Conservation (phyloP, 2,113 vertebrate genomes). For the Dasypus novemcinctus region DNA sequence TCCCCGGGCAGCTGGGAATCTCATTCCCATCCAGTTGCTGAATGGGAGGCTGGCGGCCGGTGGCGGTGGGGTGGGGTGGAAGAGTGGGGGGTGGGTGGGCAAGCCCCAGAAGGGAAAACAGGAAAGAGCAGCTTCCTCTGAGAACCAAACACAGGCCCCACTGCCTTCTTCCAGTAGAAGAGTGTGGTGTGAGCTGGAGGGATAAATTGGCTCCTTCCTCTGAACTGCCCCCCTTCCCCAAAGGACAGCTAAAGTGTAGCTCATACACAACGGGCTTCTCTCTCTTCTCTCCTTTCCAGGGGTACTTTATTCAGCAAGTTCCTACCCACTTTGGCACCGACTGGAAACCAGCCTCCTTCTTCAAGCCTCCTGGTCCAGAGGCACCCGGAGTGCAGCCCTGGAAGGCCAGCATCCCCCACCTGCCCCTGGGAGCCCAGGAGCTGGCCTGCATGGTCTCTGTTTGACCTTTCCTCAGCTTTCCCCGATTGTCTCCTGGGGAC, state of each 20-base stretch:
- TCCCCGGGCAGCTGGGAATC: background rate
- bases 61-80: background rate
- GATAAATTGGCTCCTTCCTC: background rate
- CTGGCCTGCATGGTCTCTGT: background rate
- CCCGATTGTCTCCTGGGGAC: background rate
- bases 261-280: background rate
- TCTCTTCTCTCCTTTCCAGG: background rate
- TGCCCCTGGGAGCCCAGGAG: background rate
- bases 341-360: background rate
- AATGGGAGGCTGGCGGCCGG: background rate
- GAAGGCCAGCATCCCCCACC: background rate
- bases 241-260: background rate
- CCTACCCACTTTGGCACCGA: background rate
- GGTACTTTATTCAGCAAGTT: background rate
- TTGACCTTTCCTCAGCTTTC: background rate
- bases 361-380: background rate
- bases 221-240: background rate
- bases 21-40: background rate
- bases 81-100: background rate
- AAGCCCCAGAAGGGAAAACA: conserved; percentile 20
- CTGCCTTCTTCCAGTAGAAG: background rate
- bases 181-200: background rate
- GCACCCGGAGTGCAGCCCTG: background rate
- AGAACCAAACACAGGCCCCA: background rate
- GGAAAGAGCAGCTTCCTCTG: background rate